phyloP scores from a whole-genome alignment of 2,888 invertebrate species.

The Caenorhabditis sp. region DNA sequence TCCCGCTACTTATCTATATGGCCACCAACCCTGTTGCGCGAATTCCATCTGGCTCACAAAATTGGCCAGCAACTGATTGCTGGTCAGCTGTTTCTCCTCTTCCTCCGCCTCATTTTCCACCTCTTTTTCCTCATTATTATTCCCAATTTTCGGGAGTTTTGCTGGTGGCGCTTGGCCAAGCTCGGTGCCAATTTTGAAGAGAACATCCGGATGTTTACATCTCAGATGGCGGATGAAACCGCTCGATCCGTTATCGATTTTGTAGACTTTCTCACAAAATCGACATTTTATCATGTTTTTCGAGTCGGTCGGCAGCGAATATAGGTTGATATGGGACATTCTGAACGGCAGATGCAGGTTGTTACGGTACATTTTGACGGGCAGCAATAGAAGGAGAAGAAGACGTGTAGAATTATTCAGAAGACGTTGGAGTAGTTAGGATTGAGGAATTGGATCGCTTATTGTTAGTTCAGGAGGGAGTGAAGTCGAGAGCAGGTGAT shows the following conservation, averaged over 20 bases:
- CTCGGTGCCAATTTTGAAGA: constrained; percentile 35
- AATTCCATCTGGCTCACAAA: constrained; percentile 30
- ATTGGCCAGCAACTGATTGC: constrained; percentile 34
- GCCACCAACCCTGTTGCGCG: background rate
- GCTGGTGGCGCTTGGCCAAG: no score
- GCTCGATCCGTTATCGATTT: constrained; percentile 57
- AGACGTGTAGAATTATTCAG: no score
- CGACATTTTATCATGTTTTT: constrained; percentile 48
- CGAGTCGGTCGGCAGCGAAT: constrained; percentile 31
- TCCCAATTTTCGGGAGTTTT: background rate
- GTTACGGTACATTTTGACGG: background rate
- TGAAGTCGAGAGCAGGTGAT: background rate
- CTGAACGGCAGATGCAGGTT: constrained; percentile 4
- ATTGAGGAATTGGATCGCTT: background rate
- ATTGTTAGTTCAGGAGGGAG: no score
- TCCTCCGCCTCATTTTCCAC: background rate
- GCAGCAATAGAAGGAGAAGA: background rate
- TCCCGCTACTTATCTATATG: no score
- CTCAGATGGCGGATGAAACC: constrained; percentile 61
- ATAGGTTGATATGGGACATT: constrained; percentile 61
- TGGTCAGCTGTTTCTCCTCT: constrained; percentile 3
- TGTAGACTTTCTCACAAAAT: constrained; percentile 51
- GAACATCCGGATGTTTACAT: constrained; percentile 84
- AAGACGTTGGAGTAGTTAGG: no score
- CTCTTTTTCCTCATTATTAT: background rate